Conservation (phyloP, 92 coral and sea anemone genomes). For the Zoanthus solanderi region DNA sequence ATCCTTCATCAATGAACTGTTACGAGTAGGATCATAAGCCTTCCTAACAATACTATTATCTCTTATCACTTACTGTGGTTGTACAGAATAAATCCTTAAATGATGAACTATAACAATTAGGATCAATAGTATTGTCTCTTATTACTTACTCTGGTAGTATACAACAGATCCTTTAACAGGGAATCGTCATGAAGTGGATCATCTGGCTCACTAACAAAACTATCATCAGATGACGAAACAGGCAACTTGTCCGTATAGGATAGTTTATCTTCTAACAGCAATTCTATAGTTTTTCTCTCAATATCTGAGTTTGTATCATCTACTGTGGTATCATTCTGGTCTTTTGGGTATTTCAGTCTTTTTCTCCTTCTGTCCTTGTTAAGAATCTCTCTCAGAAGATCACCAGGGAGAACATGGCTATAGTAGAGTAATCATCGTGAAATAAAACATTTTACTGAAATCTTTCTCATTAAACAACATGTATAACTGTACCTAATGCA, state of each 20-base stretch:
- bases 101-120: conserved; percentile 81
- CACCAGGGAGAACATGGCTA: conserved; percentile 83
- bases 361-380: conserved; percentile 43
- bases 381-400: conserved; percentile 83
- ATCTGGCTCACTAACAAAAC: conserved; percentile 83
- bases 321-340: conserved; percentile 41
- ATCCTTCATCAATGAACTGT: conserved; percentile 83
- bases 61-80: conserved; percentile 65
- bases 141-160: conserved; percentile 75
- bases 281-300: conserved; percentile 77
- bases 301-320: conserved; percentile 52
- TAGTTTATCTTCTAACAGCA: conserved; percentile 75
- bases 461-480: too few relatives aligned
- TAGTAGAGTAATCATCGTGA: background rate
- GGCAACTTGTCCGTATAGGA: conserved; percentile 61
- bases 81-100: conserved; percentile 86
- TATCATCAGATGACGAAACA: conserved; percentile 69
- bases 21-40: conserved; percentile 80
- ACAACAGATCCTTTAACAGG: conserved; percentile 86
- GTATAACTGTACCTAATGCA: too few relatives aligned
- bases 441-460: background rate
- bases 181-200: conserved; percentile 95
- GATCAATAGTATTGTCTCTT: conserved; percentile 20
- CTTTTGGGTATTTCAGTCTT: conserved; percentile 10
- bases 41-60: conserved; percentile 79